A percentile compares a stretch with the other conserved stretches of the same genome.
Evolutionary conservation across 92 coral and sea anemone genomes (phyloP).

Genomic region (Hydrozoanthus gracilis): DNA sequence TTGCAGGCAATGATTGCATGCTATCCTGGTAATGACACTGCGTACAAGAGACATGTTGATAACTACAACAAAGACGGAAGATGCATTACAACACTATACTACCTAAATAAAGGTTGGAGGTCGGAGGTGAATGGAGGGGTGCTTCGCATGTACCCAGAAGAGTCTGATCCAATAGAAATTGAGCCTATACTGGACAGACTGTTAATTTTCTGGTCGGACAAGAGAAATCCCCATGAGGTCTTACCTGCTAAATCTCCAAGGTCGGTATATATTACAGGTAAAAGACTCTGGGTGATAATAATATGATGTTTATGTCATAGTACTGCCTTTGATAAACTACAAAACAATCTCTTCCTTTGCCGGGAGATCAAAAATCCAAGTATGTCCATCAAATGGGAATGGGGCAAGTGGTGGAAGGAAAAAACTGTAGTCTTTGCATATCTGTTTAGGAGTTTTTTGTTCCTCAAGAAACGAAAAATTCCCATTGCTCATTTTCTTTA

Average conservation of each 20-base stretch:
- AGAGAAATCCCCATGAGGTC: constrained; percentile 96
- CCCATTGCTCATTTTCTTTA: too few species aligned
- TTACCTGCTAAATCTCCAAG: constrained; percentile 82
- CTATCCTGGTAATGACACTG: constrained; percentile 88
- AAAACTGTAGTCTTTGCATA: too few species aligned
- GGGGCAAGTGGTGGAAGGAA: too few species aligned
- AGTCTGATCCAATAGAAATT: constrained; percentile 72
- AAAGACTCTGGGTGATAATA: neutral
- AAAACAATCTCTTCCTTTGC: too few species aligned
- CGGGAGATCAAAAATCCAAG: too few species aligned
- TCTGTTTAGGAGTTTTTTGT: too few species aligned
- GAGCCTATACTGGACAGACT: constrained; percentile 92
- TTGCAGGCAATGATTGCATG: constrained; percentile 95
- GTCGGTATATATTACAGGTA: constrained; percentile 38
- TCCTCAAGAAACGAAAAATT: too few species aligned
- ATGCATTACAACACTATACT: constrained; percentile 91
- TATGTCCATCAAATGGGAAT: too few species aligned
- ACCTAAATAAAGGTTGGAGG: constrained; percentile 88
- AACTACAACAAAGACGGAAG: constrained; percentile 97
- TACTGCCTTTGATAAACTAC: too few species aligned
- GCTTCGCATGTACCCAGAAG: constrained; percentile 84
- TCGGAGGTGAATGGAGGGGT: constrained; percentile 83
- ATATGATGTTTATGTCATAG: neutral
- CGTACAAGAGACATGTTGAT: constrained; percentile 91
- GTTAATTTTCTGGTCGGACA: constrained; percentile 97